Percentiles rank a stretch among this genome's conserved stretches.
phyloP scores from a whole-genome alignment of 2,888 invertebrate species.

The Sphecodes monilicornis region DNA sequence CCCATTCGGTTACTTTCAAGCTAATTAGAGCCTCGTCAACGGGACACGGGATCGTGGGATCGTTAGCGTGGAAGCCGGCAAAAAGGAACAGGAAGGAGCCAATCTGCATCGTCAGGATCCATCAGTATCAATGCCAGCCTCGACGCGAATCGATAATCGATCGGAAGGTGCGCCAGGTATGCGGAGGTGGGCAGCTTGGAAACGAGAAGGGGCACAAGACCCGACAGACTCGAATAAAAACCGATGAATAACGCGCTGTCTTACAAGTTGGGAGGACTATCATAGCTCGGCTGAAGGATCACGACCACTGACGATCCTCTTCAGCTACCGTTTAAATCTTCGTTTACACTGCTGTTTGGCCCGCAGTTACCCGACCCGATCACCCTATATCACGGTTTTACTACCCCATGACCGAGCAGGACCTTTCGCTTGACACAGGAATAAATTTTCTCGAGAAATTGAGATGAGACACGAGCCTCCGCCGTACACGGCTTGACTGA shows the following conservation, averaged over 20 bases:
- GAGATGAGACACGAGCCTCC: not conserved
- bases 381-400: constrained; percentile 51
- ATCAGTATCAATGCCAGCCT: constrained; percentile 51
- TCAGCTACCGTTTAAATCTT: constrained; percentile 61
- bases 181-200: constrained; percentile 42
- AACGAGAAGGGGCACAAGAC: constrained; percentile 17
- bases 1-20: not conserved
- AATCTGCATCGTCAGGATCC: constrained; percentile 33
- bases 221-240: constrained; percentile 39
- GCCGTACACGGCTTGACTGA: not conserved
- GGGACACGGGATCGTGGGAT: not conserved
- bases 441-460: constrained; percentile 27
- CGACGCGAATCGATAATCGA: constrained; percentile 58
- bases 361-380: constrained; percentile 42
- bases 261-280: constrained; percentile 37
- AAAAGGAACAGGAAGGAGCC: not conserved
- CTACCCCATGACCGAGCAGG: constrained; percentile 33
- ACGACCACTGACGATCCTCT: constrained; percentile 47
- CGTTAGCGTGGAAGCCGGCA: not conserved
- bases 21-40: constrained; percentile 28
- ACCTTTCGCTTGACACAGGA: constrained; percentile 17
- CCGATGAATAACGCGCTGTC: constrained; percentile 54
- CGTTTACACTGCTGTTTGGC: constrained; percentile 48
- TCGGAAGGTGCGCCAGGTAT: constrained; percentile 64
- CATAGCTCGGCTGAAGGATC: constrained; percentile 49